Evolutionary conservation across 2,113 vertebrate species (phyloP).

Genomic region (Anser brachyrhynchus): DNA sequence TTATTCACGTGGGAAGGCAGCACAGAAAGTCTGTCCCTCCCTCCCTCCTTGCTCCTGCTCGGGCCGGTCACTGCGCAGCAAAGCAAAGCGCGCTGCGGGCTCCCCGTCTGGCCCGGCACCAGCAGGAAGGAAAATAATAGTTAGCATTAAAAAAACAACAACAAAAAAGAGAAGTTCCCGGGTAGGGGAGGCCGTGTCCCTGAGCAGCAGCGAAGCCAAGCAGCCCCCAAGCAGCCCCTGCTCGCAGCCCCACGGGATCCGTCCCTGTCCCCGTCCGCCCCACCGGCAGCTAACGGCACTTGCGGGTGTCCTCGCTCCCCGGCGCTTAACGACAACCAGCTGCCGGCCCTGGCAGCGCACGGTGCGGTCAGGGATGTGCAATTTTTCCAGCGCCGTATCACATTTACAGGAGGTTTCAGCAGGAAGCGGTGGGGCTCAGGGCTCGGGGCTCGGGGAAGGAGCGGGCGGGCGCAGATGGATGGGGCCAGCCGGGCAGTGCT

Average conservation of each 20-base stretch:
- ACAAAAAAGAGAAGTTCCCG: neutral
- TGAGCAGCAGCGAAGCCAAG: neutral
- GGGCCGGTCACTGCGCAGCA: neutral
- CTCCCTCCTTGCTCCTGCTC: neutral
- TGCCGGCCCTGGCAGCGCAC: accelerated
- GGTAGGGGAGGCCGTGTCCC: neutral
- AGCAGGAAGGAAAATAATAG: neutral
- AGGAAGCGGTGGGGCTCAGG: neutral
- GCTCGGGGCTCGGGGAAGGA: neutral
- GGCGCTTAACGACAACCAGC: neutral
- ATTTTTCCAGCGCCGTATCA: neutral
- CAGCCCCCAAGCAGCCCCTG: neutral
- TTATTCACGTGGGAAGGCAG: slow-evolving; percentile 1
- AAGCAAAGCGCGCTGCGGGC: neutral
- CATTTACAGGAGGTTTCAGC: neutral
- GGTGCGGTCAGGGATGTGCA: neutral
- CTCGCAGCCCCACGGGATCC: neutral
- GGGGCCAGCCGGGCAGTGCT: neutral
- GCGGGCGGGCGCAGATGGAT: neutral
- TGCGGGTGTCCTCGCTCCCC: neutral
- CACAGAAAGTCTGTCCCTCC: neutral
- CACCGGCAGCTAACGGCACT: neutral
- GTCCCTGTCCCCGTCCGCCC: neutral
- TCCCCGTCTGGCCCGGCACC: neutral
- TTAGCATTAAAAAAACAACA: neutral